These are phyloP conservation scores for Lithophane leautieri DNA, from an alignment of 2,888 invertebrate genomes.

Conservation along the genomic window DNA sequence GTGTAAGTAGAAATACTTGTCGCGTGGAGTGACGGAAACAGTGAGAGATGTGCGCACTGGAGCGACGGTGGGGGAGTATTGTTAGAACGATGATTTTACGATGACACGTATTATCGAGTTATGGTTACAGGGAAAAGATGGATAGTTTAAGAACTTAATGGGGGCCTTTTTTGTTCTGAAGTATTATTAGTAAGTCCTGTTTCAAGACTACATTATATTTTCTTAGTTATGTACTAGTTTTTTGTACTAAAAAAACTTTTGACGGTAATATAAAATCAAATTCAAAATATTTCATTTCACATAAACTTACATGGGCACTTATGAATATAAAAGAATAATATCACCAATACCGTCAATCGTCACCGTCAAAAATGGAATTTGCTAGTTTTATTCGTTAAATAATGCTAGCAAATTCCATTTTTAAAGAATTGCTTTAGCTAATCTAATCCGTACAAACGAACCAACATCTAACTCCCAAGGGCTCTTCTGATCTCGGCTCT, in stretches of 20 bases:
- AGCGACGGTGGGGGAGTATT: not conserved
- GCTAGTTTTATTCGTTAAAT: too few species aligned
- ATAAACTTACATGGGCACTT: too few species aligned
- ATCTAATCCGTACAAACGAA: not conserved
- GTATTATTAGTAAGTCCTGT: not conserved
- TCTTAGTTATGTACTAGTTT: not conserved
- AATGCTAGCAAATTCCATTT: too few species aligned
- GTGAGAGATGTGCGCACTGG: slow-evolving; percentile 11
- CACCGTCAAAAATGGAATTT: not conserved
- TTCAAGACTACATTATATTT: not conserved
- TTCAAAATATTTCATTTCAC: too few species aligned
- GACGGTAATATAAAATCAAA: not conserved
- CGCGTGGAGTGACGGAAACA: not conserved
- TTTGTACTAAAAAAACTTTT: not conserved
- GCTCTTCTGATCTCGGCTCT: not conserved
- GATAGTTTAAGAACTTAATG: not conserved
- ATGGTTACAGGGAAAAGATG: not conserved
- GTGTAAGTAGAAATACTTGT: slow-evolving; percentile 49
- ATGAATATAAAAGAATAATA: not conserved
- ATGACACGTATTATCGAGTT: not conserved
- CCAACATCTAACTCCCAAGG: not conserved
- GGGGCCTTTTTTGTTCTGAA: not conserved
- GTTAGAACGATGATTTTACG: not conserved
- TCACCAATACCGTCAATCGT: not conserved
- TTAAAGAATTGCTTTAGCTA: not conserved